phyloP scores from a whole-genome alignment of 2,797 vertebrate species.

The Enteromius paludinosus region DNA sequence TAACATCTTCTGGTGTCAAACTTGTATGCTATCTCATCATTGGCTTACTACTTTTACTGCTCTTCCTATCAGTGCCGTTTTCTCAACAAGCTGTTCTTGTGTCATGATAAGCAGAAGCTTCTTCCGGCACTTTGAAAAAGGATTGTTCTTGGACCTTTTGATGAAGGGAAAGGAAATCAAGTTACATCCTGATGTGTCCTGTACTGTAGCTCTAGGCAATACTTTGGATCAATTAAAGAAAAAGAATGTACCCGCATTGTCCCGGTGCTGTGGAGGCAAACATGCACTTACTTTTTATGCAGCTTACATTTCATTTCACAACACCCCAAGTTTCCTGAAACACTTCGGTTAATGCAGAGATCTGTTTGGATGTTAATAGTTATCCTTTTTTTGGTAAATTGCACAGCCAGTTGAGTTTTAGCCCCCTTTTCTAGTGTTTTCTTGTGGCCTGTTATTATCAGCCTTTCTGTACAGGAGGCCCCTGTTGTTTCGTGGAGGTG shows the following conservation, averaged over 20 bases:
- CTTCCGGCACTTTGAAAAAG: slow-evolving; percentile 24
- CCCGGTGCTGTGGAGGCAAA: not conserved
- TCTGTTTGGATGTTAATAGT: not conserved
- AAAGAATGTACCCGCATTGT: not conserved
- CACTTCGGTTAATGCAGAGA: not conserved
- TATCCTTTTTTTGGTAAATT: slow-evolving; percentile 2
- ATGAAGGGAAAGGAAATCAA: slow-evolving; percentile 64
- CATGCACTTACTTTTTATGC: not conserved
- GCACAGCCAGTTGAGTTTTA: slow-evolving; percentile 7
- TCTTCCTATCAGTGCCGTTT: not conserved
- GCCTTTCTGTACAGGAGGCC: slow-evolving; percentile 6
- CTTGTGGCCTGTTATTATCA: slow-evolving; percentile 33
- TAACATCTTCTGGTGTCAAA: not conserved
- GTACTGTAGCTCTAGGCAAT: slow-evolving; percentile 60
- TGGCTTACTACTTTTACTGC: not conserved
- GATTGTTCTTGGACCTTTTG: slow-evolving; percentile 70
- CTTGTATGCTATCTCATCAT: not conserved
- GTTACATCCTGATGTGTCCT: slow-evolving; percentile 60
- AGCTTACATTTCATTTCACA: not conserved
- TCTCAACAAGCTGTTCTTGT: slow-evolving; percentile 20
- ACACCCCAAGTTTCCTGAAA: not conserved
- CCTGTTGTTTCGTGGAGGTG: slow-evolving; percentile 31
- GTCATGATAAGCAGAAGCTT: slow-evolving; percentile 14
- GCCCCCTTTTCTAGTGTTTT: slow-evolving; percentile 37
- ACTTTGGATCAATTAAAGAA: slow-evolving; percentile 58